Evolutionary conservation across 2,113 vertebrate genomes (phyloP), one percentile per base, ranked within the genome.

Genomic region (Grallaria varia): DNA sequence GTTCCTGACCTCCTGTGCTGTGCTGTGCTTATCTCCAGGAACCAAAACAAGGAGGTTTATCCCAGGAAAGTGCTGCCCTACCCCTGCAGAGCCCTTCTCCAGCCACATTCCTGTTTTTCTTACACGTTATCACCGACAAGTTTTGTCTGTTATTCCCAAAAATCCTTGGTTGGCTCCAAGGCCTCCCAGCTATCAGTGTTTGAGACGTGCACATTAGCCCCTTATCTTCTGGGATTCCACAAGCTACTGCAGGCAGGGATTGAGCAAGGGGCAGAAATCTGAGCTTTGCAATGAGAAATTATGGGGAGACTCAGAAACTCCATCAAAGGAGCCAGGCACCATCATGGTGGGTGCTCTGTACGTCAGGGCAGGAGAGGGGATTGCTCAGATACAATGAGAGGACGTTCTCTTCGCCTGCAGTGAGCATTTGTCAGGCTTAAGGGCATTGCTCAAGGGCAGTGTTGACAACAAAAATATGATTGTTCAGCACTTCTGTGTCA

Each of bases 391-490:
- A 19, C 8, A 72, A 75, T 3, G 59, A 86, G 35, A 87, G 35
- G 56, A 75, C 0, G 1, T 82, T 75, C 1, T 2, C 78, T 90
- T 75, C 0, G 3, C 35, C 77, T 37, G 74, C 69, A 27, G 66
- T 8, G 81, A 82, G 62, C 39, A 35, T 79, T 90, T 53, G 16
- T 82, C 84, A 75, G 60, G 74, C 69, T 84, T 67, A 66, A 89
- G 64, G 77, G 37, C 69, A 89, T 84, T 81, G 81, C 88, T 91
- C 56, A 92, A 84, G 66, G 90, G 52, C 56, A 90, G 88, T 3
- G 75, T 30, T 92, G 93, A 85, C 90, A 92, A 64, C 64, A 90
- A 87, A 92, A 96, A 90, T 79, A 68, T 79, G 85, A 90, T 85
- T 79, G 82, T 72, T 87, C 7, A 56, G 94, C 31, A 15, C 85